These are phyloP conservation scores for Malurus alboscapulatus DNA, from an alignment of 2,113 vertebrate species.

Conservation along the genomic window DNA sequence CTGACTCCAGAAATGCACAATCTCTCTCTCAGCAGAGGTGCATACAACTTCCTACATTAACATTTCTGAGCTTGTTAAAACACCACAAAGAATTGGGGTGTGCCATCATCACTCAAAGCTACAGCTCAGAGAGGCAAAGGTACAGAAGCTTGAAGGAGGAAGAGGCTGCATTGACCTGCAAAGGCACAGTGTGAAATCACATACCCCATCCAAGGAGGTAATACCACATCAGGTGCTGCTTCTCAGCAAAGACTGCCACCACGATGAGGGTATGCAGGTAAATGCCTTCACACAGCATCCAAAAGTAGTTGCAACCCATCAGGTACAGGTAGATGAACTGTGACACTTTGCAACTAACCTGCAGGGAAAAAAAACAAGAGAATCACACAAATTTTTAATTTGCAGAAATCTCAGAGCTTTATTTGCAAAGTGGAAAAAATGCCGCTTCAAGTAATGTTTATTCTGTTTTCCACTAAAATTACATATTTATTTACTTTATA, in stretches of 20 bases:
- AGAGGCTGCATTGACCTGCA: neutral
- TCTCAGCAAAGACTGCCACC: constrained; percentile 97
- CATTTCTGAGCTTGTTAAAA: constrained; percentile 5
- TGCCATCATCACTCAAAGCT: neutral
- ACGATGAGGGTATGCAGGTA: constrained; percentile 98
- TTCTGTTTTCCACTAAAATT: neutral
- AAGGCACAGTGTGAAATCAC: neutral
- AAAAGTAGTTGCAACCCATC: constrained; percentile 97
- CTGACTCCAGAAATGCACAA: constrained; percentile 35
- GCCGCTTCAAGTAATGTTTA: accelerated
- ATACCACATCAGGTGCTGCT: constrained; percentile 96
- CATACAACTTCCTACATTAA: neutral
- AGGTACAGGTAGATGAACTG: constrained; percentile 93
- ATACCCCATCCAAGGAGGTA: constrained; percentile 98
- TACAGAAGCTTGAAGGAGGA: neutral
- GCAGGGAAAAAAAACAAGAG: neutral
- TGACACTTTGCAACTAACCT: constrained; percentile 93
- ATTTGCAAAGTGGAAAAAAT: neutral
- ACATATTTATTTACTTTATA: neutral
- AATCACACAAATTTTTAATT: neutral
- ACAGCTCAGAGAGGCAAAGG: neutral
- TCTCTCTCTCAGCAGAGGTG: constrained; percentile 12
- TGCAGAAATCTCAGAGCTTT: neutral
- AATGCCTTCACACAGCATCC: constrained; percentile 98
- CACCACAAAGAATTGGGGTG: neutral